Evolutionary conservation across 1,140 invertebrate species (phyloP).

Genomic region (Dreissena polymorpha): DNA sequence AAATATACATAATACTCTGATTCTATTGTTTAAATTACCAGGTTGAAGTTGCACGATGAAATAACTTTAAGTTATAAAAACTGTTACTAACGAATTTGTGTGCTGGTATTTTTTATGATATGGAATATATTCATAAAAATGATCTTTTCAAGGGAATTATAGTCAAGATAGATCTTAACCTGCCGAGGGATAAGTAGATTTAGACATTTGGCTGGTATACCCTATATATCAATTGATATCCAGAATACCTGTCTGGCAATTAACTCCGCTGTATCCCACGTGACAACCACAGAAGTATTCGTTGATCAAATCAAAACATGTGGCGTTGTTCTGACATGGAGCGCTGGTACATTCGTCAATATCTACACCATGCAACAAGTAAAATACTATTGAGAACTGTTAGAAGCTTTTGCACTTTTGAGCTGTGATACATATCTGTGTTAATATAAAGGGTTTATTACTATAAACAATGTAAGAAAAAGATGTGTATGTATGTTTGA

Average conservation of each 20-base stretch:
- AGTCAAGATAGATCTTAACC: too few relatives aligned
- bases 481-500: neutral
- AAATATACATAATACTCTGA: too few relatives aligned
- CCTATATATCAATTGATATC: too few relatives aligned
- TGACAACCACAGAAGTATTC: conserved; percentile 18
- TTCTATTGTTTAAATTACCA: too few relatives aligned
- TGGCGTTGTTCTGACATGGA: conserved; percentile 32
- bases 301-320: conserved; percentile 30
- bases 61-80: neutral
- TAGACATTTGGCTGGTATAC: too few relatives aligned
- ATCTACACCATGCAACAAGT: neutral
- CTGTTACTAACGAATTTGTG: neutral
- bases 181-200: too few relatives aligned
- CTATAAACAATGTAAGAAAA: neutral
- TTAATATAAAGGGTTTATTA: neutral
- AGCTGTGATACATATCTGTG: neutral
- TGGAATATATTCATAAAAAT: neutral
- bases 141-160: too few relatives aligned
- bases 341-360: conserved; percentile 24
- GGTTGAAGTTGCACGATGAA: too few relatives aligned
- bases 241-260: conserved; percentile 16
- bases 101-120: neutral
- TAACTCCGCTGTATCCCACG: neutral
- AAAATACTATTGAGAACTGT: neutral
- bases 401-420: neutral